Evolutionary conservation across 2,888 invertebrate genomes (phyloP).

Genomic region (Metacarcinus magister): DNA sequence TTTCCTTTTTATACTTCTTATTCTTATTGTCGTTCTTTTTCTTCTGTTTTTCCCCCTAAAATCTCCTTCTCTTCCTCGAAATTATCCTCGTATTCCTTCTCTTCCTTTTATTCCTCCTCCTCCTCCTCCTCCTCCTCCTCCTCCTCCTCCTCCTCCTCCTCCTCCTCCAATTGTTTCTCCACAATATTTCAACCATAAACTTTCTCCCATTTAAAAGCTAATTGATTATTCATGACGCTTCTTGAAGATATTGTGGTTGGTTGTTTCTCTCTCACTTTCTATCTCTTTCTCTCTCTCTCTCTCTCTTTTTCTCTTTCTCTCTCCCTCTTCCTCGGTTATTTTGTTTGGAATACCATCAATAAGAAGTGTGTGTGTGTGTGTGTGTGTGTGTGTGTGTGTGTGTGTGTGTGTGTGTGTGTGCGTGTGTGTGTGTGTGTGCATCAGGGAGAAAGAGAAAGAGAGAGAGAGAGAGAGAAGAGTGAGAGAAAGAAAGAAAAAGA

Average conservation of each 20-base stretch:
- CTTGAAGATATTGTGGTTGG: too few relatives aligned
- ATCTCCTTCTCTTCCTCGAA: too few relatives aligned
- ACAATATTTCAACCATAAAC: slow-evolving; percentile 4
- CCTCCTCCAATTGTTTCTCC: neutral
- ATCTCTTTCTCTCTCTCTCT: neutral
- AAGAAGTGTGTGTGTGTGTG: neutral
- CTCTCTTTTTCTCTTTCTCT: slow-evolving; percentile 26
- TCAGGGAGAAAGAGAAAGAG: too few relatives aligned
- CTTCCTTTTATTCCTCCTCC: neutral
- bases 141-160: slow-evolving; percentile 14
- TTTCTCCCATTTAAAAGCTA: slow-evolving; percentile 11
- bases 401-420: too few relatives aligned
- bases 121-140: neutral
- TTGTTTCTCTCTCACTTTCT: neutral
- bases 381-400: too few relatives aligned
- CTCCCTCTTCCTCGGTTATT: neutral
- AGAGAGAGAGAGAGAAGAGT: slow-evolving; percentile 10
- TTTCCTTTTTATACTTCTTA: too few relatives aligned
- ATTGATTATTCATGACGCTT: neutral
- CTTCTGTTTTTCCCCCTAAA: too few relatives aligned
- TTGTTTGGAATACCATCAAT: neutral
- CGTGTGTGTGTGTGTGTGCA: too few relatives aligned
- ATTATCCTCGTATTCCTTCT: too few relatives aligned
- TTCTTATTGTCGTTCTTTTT: too few relatives aligned
- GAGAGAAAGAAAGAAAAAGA: neutral